Conservation (phyloP, 2,888 invertebrate genomes). For the Tuberolachnus salignus region DNA sequence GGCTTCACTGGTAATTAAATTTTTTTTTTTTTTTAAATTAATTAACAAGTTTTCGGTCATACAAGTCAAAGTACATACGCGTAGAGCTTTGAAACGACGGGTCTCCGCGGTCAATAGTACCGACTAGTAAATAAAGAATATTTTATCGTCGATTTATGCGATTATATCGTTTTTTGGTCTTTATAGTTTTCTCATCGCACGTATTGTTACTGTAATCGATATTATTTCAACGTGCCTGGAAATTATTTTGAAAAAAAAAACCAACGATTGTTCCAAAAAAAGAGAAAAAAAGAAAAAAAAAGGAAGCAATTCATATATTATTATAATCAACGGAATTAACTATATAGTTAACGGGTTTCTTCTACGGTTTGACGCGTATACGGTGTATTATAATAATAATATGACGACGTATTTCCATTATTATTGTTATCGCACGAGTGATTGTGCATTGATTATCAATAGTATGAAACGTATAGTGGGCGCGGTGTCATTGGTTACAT, state of each 20-base stretch:
- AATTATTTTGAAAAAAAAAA: background rate
- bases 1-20: no score
- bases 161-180: no score
- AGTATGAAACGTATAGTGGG: background rate
- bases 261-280: background rate
- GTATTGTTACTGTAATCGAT: constrained; percentile 3
- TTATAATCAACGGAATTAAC: constrained; percentile 44
- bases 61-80: no score
- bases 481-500: constrained; percentile 21
- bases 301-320: background rate
- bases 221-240: no score
- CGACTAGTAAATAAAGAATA: no score
- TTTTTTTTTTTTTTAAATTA: no score
- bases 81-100: no score
- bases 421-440: constrained; percentile 47
- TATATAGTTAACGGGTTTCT: constrained; percentile 31
- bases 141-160: constrained; percentile 18
- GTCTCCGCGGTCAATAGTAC: no score
- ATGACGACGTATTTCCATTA: constrained; percentile 24
- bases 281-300: background rate
- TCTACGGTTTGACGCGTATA: constrained; percentile 39
- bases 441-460: constrained; percentile 9
- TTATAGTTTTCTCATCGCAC: background rate
- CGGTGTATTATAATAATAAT: background rate
- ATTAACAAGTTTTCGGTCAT: no score